phyloP scores from a whole-genome alignment of 53 echinoderm and acorn worm species.

The Holothuria scabra region DNA sequence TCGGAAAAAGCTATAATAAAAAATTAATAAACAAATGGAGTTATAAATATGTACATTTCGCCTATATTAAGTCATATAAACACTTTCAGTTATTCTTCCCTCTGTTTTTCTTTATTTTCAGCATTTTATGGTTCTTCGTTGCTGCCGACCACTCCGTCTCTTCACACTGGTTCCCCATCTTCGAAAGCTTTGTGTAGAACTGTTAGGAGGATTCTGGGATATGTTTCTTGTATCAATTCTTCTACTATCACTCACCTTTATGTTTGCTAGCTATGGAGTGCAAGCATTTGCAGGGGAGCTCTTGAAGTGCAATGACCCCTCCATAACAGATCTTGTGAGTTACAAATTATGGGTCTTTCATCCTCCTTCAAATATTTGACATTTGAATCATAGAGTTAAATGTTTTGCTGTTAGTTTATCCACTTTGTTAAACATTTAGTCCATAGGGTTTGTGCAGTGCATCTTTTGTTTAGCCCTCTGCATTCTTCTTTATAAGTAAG shows the following conservation, averaged over 20 bases:
- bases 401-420: too few species aligned
- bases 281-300: slow-evolving; percentile 84
- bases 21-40: too few species aligned
- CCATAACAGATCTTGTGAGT: slow-evolving; percentile 20
- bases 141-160: slow-evolving; percentile 94
- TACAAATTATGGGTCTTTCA: neutral
- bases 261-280: slow-evolving; percentile 98
- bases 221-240: slow-evolving; percentile 94
- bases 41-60: too few species aligned
- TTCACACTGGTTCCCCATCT: slow-evolving; percentile 97
- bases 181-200: slow-evolving; percentile 86
- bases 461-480: too few species aligned
- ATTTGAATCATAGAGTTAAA: neutral
- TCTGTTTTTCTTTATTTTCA: slow-evolving; percentile 7
- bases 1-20: too few species aligned
- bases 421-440: too few species aligned
- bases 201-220: slow-evolving; percentile 86
- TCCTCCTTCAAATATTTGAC: neutral
- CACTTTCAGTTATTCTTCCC: too few species aligned
- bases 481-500: too few species aligned
- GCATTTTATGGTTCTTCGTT: slow-evolving; percentile 88
- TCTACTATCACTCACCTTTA: slow-evolving; percentile 88
- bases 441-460: too few species aligned
- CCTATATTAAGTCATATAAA: too few species aligned
- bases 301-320: slow-evolving; percentile 80